Base-by-base conservation (phyloP, 2,113 vertebrate species). In the Gymnorhina tibicen region DNA sequence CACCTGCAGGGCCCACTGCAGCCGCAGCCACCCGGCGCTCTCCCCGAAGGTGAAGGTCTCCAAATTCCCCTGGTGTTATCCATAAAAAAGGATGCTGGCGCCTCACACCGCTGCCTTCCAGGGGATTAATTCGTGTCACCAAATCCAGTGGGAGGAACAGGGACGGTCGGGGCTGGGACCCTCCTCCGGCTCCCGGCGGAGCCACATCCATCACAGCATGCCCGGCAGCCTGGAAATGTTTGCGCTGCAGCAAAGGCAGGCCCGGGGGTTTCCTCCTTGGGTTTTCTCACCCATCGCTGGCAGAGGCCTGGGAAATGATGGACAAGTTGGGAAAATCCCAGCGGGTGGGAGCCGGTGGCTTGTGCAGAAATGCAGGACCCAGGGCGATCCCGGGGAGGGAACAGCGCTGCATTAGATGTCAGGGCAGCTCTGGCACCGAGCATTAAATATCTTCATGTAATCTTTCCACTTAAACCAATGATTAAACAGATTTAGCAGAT, bases 401-500 rank as follows among this genome's bases (percentile, higher is more conserved):
- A 50, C 76, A 39, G 70, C 1, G 1, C 59, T 8, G 70, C 88
- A 74, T 79, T 24, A 37, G 85, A 30, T 7, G 81, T 93, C 93
- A 85, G 95, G 87, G 85, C 60, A 93, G 85, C 91, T 16, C 76
- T 56, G 58, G 41, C 74, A 82, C 82, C 18, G 46, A 59, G 78
- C 27, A 6, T 55, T 82, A 52, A 96, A 93, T 92, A 95, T 97
- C 97, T 95, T 88, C 96, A 30, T 97, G 96, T 96, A 96, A 97
- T 97, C 98, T 97, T 97, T 95, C 97, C 97, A 97, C 97, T 98
- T 97, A 97, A 97, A 97, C 94, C 97, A 97, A 70, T 88, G 97
- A 98, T 98, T 98, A 98, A 97, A 97, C 96, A 98, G 97, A 98
- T 98, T 98, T 97, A 98, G 96, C 96, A 98, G 98, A 97, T 97